Base-by-base conservation (phyloP, 2,888 invertebrate species). In the Agapostemon virescens region DNA sequence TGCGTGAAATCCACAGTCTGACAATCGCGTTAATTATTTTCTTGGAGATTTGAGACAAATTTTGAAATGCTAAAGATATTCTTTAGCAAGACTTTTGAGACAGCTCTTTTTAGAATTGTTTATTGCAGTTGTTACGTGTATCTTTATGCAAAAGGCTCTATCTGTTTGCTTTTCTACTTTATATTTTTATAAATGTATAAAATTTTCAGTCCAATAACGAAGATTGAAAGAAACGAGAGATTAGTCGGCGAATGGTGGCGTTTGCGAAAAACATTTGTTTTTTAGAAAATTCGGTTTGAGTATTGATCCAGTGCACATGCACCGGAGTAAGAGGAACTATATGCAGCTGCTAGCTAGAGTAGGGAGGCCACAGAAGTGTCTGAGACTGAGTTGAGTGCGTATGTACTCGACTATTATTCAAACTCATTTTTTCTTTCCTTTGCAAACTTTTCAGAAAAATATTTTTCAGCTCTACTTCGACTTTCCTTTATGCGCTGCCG, bases 331-430 rank as follows among this genome's bases (percentile, higher is more conserved):
- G 63, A 63, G 63, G n/a, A 63, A 63, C 63, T 36, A 63, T 33
- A 61, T 61, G 36, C 13, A n/a, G 63, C 33, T 36, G 33, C 63
- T n/a, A 63, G 36, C n/a, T 36, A 33, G n/a, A 5, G n/a, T 36
- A 63, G 11, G 63, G 63, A 63, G 63, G 63, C 63, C 63, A 63
- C 63, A 63, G 63, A 63, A 63, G 63, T 63, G 63, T 63, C 63
- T 6, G 11, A 33, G 63, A 63, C 33, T 36, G n/a, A 63, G 33
- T 63, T 63, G 13, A 63, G 63, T 36, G 63, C 63, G 36, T n/a
- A 36, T 36, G 63, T 63, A 63, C 63, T 63, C 36, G 20, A n/a
- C 63, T 5, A n/a, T 5, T 63, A 63, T 63, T 36, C n/a, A 63
- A 63, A 63, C 36, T 63, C n/a, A n/a, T 20, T 36, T 63, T 36